Conservation (phyloP, 2,888 invertebrate species). For the Nomada hirtipes region DNA sequence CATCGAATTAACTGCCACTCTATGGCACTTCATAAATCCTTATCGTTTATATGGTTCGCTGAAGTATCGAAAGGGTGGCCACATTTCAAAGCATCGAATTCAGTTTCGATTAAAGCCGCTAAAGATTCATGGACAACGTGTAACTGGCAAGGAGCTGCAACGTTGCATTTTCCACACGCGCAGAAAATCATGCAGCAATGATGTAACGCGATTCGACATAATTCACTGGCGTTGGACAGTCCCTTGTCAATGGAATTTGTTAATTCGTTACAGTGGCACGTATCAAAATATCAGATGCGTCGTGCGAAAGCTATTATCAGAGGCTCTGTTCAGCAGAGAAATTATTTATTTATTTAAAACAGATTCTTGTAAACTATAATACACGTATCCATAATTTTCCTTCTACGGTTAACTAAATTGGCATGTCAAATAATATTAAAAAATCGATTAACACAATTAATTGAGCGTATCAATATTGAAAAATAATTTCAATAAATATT, state of each 20-base stretch:
- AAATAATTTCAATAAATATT: no score
- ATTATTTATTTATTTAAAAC: no score
- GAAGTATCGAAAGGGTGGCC: neutral
- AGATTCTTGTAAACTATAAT: no score
- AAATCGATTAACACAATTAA: no score
- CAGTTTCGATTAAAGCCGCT: neutral
- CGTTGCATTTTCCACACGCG: slow-evolving; percentile 1
- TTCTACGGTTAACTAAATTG: no score
- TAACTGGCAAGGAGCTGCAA: slow-evolving; percentile 14
- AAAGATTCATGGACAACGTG: neutral
- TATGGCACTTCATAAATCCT: slow-evolving; percentile 31
- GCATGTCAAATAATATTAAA: no score
- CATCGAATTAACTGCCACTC: slow-evolving; percentile 37
- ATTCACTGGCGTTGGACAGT: slow-evolving; percentile 21
- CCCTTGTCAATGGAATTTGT: neutral
- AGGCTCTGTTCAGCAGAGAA: neutral
- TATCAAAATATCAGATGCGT: neutral
- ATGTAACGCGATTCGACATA: slow-evolving; percentile 17
- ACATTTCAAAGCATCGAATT: slow-evolving; percentile 9
- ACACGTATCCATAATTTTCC: no score
- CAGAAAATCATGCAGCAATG: slow-evolving; percentile 6
- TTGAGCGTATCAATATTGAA: no score
- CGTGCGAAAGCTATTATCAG: slow-evolving; percentile 2
- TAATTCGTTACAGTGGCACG: neutral
- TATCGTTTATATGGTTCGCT: neutral